Evolutionary conservation across 2,888 invertebrate species (phyloP).

Genomic region (Drosophila pegasa): DNA sequence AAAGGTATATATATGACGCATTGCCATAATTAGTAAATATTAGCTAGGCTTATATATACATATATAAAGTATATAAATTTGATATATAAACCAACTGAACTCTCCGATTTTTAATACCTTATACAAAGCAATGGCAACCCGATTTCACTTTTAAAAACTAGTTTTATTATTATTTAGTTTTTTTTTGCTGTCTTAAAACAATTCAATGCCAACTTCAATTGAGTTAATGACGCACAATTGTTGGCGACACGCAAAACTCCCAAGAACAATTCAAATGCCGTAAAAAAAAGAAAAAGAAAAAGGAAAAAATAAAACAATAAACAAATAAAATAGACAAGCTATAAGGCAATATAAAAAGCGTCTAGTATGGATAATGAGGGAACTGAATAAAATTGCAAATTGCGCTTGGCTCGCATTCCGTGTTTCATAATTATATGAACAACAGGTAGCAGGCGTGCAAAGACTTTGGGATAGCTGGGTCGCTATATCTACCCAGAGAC

Average conservation of each 20-base stretch:
- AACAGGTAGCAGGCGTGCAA: constrained; percentile 32
- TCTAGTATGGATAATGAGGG: constrained; percentile 17
- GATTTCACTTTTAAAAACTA: constrained; percentile 69
- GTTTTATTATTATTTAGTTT: constrained; percentile 19
- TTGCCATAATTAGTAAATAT: neutral
- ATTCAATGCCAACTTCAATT: constrained; percentile 67
- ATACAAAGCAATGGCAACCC: constrained; percentile 13
- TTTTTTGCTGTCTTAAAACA: constrained; percentile 37
- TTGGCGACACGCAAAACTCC: constrained; percentile 20
- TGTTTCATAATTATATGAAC: constrained; percentile 20
- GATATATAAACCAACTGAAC: too few species aligned
- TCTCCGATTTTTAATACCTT: constrained; percentile 12
- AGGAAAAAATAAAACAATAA: constrained; percentile 13
- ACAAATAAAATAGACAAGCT: constrained; percentile 8
- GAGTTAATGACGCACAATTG: constrained; percentile 46
- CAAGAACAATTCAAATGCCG: constrained; percentile 35
- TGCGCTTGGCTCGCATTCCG: constrained; percentile 24
- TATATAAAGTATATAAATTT: too few species aligned
- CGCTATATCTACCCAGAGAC: neutral
- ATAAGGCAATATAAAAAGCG: constrained; percentile 7
- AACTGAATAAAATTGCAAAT: constrained; percentile 33
- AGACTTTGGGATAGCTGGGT: neutral
- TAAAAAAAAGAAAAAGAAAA: constrained; percentile 15
- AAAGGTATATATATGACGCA: neutral
- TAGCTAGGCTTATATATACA: neutral